Evolutionary conservation across 2,797 vertebrate species (phyloP), one percentile per base, ranked within the genome.

Genomic region (Eleutherodactylus coqui): DNA sequence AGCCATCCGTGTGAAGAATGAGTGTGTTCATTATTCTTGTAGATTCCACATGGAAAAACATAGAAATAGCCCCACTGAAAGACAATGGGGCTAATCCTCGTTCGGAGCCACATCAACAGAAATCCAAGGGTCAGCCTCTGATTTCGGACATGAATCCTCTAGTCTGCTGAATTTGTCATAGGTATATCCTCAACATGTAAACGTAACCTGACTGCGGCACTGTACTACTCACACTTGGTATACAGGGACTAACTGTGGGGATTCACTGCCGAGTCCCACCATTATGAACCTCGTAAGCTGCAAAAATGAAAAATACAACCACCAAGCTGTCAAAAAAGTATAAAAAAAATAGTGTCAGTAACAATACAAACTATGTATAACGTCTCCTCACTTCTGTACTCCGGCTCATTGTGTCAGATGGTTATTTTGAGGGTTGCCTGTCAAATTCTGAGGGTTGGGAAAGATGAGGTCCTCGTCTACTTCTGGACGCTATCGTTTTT

Each of bases 391-490:
- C 36, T 11, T n/a, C 67, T n/a, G 36, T 13, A n/a, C 36, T 41
- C 9, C 67, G 24, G 36, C 36, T 58, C 55, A 10, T 8, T 79
- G 43, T 60, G 55, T 41, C 78, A 64, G 69, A 79, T 45, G 41
- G 36, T 27, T 64, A 38, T 34, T 10, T 4, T 0, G 1, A 64
- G 58, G 78, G 24, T 19, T 21, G n/a, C 0, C 58, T 79, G 78
- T 58, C 78, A 79, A 45, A 60, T 43, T 79, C 78, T 79, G 45
- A 14, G 78, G 43, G 55, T 43, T 79, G 38, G 47, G 78, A 34
- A 29, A 38, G 55, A 79, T 79, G 64, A 79, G 29, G 78, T 60
- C 58, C 27, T 47, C 36, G 21, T 55, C 51, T 53, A 51, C 70
- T 53, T 75, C 21, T 79, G 36, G 76, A 34, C 14, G 41, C 38